Evolutionary conservation across 2,113 vertebrate genomes (phyloP), one percentile per base, ranked within the genome.

Genomic region (Henicopernis longicauda): DNA sequence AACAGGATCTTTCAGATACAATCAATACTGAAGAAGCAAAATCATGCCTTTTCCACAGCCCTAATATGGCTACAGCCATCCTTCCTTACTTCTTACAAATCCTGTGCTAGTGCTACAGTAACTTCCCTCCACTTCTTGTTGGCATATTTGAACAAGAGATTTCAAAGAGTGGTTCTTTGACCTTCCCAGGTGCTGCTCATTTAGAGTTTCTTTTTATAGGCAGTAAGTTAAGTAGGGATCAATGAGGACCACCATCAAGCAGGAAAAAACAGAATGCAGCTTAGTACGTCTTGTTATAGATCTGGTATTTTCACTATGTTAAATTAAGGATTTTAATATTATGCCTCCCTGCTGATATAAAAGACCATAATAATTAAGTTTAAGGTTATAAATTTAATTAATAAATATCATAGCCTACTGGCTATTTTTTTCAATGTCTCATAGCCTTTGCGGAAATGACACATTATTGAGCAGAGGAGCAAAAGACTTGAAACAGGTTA

Each of bases 121-220:
- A 63, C 78, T 94, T 95, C 40, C 57, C 54, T 90, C 58, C 45
- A 25, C 59, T 90, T 92, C 91, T 87, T 67, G 29, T 50, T 79
- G 80, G 71, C 52, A 45, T 82, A 88, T 85, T 73, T 86, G 82
- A 81, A 93, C 71, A 82, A 80, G 32, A 59, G 52, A 57, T 90
- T 80, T 93, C 55, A 66, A 86, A 49, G 63, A 74, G 61, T 67
- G 65, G 70, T 89, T 97, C 72, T 86, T 50, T 92, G 93, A 80
- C 66, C 49, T 88, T 96, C 34, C 29, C 89, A 96, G 76, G 76
- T 93, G 84, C 45, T 96, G 79, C 50, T 91, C 63, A 80, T 90
- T 95, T 85, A 70, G 69, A 89, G 40, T 69, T 95, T 77, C 73
- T 77, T 92, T 95, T 93, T 80, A 82, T 40, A 96, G 86, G 77